Evolutionary conservation across 2,797 vertebrate genomes (phyloP).

Genomic region (Mormyrus hasselquistii): DNA sequence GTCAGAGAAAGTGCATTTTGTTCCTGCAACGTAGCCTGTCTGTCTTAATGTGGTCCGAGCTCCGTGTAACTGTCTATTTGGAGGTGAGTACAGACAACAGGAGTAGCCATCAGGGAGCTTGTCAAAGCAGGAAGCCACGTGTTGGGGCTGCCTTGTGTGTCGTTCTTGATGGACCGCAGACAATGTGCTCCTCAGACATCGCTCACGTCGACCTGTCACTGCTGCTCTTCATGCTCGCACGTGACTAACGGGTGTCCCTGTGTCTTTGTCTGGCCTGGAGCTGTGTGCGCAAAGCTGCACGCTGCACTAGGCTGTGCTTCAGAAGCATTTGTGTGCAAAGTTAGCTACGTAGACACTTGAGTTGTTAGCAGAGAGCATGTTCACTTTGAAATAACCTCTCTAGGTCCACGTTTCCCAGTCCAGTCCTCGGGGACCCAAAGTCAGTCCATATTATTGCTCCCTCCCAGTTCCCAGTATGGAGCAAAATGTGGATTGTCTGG

Average conservation of each 20-base stretch:
- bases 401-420: not conserved
- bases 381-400: not conserved
- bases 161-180: not conserved
- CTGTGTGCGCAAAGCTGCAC: not conserved
- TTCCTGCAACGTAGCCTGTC: not conserved
- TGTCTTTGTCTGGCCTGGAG: not conserved
- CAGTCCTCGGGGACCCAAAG: not conserved
- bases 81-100: not conserved
- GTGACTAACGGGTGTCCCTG: not conserved
- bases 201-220: not conserved
- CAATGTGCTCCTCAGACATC: not conserved
- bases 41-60: not conserved
- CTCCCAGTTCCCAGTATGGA: not conserved
- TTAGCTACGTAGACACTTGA: not conserved
- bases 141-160: not conserved
- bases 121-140: not conserved
- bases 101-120: not conserved
- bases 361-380: not conserved
- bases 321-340: not conserved
- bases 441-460: not conserved
- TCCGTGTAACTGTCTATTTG: not conserved
- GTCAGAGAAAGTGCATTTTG: not conserved
- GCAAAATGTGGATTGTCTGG: not conserved
- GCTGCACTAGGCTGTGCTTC: not conserved
- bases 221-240: not conserved